A percentile compares a stretch with the other conserved stretches of the same genome.
Evolutionary conservation across 2,113 vertebrate genomes (phyloP).

Genomic region (Hippocampus abdominalis): DNA sequence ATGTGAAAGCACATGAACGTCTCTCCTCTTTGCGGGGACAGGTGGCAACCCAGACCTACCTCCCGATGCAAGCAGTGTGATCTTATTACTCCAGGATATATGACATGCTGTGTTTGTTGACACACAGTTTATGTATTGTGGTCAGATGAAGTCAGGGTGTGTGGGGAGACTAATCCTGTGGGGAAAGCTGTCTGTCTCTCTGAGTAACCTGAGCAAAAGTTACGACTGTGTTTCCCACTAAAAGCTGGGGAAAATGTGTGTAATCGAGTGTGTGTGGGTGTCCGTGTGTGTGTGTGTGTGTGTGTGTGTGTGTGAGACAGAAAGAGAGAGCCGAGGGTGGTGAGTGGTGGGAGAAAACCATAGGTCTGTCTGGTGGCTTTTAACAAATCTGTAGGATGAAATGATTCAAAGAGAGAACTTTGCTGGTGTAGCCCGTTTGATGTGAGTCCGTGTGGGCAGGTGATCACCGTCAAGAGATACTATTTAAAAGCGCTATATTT

Average conservation of each 20-base stretch:
- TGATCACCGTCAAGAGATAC: too few species aligned
- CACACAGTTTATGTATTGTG: background rate
- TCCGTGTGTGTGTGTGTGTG: background rate
- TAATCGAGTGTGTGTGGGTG: too few species aligned
- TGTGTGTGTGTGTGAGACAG: background rate
- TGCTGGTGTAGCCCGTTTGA: background rate
- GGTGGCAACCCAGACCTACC: background rate
- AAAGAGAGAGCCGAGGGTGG: background rate
- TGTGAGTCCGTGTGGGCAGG: background rate
- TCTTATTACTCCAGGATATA: background rate
- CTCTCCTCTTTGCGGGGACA: background rate
- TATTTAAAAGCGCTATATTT: too few species aligned
- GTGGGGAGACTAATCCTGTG: background rate
- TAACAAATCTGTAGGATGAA: background rate
- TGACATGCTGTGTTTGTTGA: background rate
- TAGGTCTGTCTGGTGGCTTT: background rate
- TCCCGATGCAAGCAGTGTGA: background rate
- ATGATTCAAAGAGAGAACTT: background rate
- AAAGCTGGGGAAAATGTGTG: slow-evolving; percentile 6
- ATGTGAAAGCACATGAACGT: background rate
- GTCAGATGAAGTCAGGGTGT: background rate
- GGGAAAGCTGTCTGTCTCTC: background rate
- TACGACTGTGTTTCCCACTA: background rate
- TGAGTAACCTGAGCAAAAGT: slow-evolving; percentile 1
- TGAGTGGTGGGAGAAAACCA: background rate